Evolutionary conservation across 2,797 vertebrate genomes (phyloP).

Genomic region (Hypotaenidia okinawae): DNA sequence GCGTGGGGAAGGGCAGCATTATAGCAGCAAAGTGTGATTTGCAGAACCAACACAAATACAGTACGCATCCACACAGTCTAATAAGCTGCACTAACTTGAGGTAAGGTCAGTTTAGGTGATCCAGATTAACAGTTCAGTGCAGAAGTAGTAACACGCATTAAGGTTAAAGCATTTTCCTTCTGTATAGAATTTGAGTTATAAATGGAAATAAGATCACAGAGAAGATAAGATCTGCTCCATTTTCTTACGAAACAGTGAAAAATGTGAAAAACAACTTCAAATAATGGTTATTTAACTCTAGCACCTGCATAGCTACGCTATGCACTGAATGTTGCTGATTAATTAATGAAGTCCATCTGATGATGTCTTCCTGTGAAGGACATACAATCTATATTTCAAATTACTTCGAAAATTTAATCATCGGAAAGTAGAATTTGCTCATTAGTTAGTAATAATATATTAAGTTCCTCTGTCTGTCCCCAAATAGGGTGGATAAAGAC

Average conservation of each 20-base stretch:
- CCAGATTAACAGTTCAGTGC: background rate
- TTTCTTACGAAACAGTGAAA: conserved; percentile 2
- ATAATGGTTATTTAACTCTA: background rate
- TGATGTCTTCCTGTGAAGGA: conserved; percentile 30
- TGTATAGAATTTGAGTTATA: background rate
- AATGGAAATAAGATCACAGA: background rate
- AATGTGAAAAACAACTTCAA: conserved; percentile 6
- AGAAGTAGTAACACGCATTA: background rate
- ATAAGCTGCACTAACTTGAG: background rate
- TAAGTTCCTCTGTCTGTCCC: conserved; percentile 30
- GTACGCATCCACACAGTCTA: background rate
- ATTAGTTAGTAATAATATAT: conserved; percentile 70
- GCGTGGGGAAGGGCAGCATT: background rate
- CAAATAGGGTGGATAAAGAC: conserved; percentile 23
- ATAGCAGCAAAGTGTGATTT: background rate
- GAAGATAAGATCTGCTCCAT: background rate
- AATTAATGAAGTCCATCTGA: conserved; percentile 60
- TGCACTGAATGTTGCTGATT: background rate
- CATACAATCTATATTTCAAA: conserved; percentile 32
- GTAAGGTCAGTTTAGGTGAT: background rate
- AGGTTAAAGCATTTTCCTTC: background rate
- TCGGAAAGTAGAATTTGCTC: conserved; percentile 52
- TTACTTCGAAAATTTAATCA: conserved; percentile 65
- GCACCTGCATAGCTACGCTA: conserved; percentile 6
- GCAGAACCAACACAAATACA: background rate